Base-by-base conservation (phyloP, 2,797 vertebrate species). In the Mormyrops boulengeri region DNA sequence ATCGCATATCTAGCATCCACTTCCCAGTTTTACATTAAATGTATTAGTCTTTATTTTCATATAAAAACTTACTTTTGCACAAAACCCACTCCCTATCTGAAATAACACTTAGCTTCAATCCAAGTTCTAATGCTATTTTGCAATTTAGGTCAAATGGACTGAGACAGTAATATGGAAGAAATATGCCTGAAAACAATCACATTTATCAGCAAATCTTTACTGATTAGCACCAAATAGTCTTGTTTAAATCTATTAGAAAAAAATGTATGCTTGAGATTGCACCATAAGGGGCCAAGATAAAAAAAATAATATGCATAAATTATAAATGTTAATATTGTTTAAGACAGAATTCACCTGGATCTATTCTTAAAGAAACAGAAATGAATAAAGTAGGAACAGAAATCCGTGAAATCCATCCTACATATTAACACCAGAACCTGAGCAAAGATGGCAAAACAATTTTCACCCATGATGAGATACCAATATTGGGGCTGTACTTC, bases 101-200 rank as follows among this genome's bases (percentile, higher is more conserved):
- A 77, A 19, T 41, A 69, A 44, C 19, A 47, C 19, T 47, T 7
- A 82, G n/a, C 19, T 82, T 8, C 41, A 47, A 1, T 41, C 19
- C 41, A 73, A 73, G 12, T 34, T 73, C 26, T 34, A 73, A 34
- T 82, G 41, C 41, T 47, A 82, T 47, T 82, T 82, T 82, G 41
- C 41, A 47, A 11, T 98, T 97, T 87, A 57, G 92, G 8, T 96
- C 95, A 90, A 94, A 60, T 0, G 94, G 92, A 3, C 90, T 93
- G 89, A 92, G 86, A 90, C 98, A 99, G 22, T 94, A 89, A 0
- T 92, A 94, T 8, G 94, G 93, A 0, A 91, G 62, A 0, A 7
- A 44, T 1, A 88, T 89, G 17, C 89, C 97, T 96, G 92, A 87
- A 92, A 92, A 92, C 0, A n/a, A 77, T 2, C 85, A 60, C 38